phyloP scores from a whole-genome alignment of 2,888 invertebrate species.

The Amblyteles armatorius region DNA sequence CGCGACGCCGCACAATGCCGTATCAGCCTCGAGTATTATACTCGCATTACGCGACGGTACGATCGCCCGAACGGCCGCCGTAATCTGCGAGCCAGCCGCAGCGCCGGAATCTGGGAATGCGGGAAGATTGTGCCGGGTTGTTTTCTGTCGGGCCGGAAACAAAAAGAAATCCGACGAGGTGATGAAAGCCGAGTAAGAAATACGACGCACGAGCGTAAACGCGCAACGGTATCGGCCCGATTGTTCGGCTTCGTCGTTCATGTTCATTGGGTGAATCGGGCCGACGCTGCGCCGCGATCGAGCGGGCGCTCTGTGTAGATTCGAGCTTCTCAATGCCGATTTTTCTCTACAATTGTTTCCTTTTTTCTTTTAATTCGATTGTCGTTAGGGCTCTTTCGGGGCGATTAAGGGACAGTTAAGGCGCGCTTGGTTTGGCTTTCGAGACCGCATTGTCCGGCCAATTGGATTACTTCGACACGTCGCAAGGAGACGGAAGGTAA shows the following conservation, averaged over 20 bases:
- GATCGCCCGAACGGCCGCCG: neutral
- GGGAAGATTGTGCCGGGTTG: constrained; percentile 59
- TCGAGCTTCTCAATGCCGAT: neutral
- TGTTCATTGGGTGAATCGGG: constrained; percentile 16
- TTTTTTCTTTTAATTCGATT: constrained; percentile 27
- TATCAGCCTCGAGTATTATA: constrained; percentile 10
- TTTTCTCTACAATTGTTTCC: neutral
- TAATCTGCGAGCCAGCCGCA: constrained; percentile 54
- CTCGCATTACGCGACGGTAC: constrained; percentile 20
- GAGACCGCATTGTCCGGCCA: constrained; percentile 45
- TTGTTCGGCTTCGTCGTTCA: constrained; percentile 49
- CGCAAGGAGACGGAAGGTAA: neutral
- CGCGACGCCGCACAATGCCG: neutral
- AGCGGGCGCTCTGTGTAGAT: constrained; percentile 14
- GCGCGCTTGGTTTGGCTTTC: constrained; percentile 1
- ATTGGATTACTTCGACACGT: constrained; percentile 72
- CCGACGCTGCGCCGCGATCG: constrained; percentile 5
- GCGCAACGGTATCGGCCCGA: constrained; percentile 20
- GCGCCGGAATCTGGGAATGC: constrained; percentile 48
- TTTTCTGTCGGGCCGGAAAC: constrained; percentile 57
- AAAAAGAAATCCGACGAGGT: constrained; percentile 40
- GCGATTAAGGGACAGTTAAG: constrained; percentile 71
- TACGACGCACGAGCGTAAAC: constrained; percentile 29
- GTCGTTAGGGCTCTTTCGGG: constrained; percentile 70
- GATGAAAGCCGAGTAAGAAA: constrained; percentile 15